These are phyloP conservation scores for Cyprinodon brontotheroides DNA, from an alignment of 2,113 vertebrate species.

Conservation along the genomic window DNA sequence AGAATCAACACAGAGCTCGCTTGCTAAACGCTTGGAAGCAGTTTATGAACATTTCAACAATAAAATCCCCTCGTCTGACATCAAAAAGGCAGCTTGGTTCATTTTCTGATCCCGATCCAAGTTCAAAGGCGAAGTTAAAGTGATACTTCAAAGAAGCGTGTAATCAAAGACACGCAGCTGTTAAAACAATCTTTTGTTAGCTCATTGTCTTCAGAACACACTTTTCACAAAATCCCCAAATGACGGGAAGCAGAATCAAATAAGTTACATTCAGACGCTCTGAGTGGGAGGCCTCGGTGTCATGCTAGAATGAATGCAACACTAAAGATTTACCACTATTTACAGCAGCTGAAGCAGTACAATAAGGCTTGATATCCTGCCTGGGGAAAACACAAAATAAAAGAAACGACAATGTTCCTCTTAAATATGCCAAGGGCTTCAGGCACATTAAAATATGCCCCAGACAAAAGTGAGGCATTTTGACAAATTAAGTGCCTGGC, in stretches of 20 bases:
- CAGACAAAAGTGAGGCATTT: constrained; percentile 68
- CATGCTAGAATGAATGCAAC: constrained; percentile 72
- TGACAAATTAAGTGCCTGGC: constrained; percentile 75
- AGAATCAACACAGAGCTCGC: constrained; percentile 77
- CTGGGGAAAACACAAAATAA: constrained; percentile 44
- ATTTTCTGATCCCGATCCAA: constrained; percentile 99
- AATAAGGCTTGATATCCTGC: constrained; percentile 72
- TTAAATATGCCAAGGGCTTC: constrained; percentile 71
- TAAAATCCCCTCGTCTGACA: constrained; percentile 94
- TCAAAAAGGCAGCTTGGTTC: constrained; percentile 92
- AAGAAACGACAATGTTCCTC: constrained; percentile 52
- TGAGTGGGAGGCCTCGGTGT: constrained; percentile 76
- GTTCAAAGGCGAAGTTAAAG: constrained; percentile 98
- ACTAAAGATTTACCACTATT: constrained; percentile 77
- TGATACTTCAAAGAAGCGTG: constrained; percentile 97
- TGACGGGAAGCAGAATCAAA: constrained; percentile 77
- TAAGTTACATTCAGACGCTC: constrained; percentile 74
- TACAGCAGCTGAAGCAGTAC: constrained; percentile 74
- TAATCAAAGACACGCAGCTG: constrained; percentile 99
- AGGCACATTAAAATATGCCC: constrained; percentile 63
- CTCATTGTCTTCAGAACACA: constrained; percentile 96
- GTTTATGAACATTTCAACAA: constrained; percentile 95
- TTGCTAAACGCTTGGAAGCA: constrained; percentile 87
- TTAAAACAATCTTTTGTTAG: constrained; percentile 99
- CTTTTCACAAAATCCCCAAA: constrained; percentile 89